Base-by-base conservation (phyloP, 2,888 invertebrate species). In the Timema cristinae region DNA sequence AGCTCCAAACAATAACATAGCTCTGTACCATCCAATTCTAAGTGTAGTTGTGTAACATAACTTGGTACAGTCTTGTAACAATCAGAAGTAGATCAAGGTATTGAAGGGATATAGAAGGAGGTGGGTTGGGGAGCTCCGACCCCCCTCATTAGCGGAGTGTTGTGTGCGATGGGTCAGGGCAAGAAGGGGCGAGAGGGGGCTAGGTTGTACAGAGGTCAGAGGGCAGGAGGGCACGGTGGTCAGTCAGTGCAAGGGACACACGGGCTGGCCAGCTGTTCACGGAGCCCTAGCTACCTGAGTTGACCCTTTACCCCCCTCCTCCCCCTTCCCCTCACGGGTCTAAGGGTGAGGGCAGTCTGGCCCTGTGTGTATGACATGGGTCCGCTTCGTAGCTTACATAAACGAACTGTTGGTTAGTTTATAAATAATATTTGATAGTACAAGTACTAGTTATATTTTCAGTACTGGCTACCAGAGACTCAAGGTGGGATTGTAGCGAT, bases 111-210 rank as follows among this genome's bases (percentile, higher is more conserved):
- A 32, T 32, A 2, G 32, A 32, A 32, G 32, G 32, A 32, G 32
- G 4, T 32, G 32, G 32, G 32, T 32, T 32, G 54, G 54, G n/a
- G 54, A 4, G 54, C 11, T 6, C 47, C 9, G 63, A 48, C 63
- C 32, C 63, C 63, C 63, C 63, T 15, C 63, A 63, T 63, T 63
- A 63, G 63, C 47, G 63, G 63, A 63, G 47, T 48, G 47, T 47
- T 32, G 63, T 4, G 47, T 32, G 32, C 32, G 63, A 32, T 0
- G 9, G 63, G 63, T 63, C 63, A 63, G 47, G 63, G 47, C 32
- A 32, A 32, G 32, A 32, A 32, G 63, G 63, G 32, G 63, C 48
- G 63, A 63, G 63, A 11, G 63, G 11, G 32, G 32, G 32, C 32
- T 32, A 32, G 32, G 32, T 32, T 32, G 32, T 32, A 32, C 63